A percentile compares a stretch with the other conserved stretches of the same genome.
Conservation (phyloP, 2,797 vertebrate genomes). For the Emydoidea blandingii region DNA sequence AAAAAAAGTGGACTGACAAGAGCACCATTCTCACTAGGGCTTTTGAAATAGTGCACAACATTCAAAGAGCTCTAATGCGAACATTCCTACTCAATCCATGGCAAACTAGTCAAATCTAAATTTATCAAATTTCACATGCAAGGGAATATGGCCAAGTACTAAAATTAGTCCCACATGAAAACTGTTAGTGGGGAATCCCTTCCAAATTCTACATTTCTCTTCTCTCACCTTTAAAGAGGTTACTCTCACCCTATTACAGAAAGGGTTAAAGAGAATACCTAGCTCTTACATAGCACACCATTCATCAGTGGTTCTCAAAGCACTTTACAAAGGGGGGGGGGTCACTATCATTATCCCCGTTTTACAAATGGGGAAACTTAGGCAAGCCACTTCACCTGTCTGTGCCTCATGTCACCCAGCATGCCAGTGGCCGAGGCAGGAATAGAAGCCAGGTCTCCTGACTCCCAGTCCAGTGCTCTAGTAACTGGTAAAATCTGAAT, state of each 20-base stretch:
- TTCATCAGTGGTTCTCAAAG: background rate
- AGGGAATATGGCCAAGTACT: slow-evolving; percentile 64
- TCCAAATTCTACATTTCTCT: slow-evolving; percentile 43
- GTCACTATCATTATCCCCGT: background rate
- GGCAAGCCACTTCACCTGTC: background rate
- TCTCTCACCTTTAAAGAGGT: slow-evolving; percentile 14
- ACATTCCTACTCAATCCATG: slow-evolving; percentile 58
- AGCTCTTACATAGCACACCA: background rate
- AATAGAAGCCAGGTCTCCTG: background rate
- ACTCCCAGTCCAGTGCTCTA: background rate
- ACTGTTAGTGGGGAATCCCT: background rate
- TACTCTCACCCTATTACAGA: background rate
- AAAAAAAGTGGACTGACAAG: slow-evolving; percentile 49
- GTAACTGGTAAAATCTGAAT: background rate
- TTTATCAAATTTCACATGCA: slow-evolving; percentile 65
- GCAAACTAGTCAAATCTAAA: slow-evolving; percentile 64
- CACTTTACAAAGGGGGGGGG: background rate
- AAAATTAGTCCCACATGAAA: slow-evolving; percentile 53
- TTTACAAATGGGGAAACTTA: background rate
- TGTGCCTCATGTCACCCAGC: background rate
- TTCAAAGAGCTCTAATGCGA: slow-evolving; percentile 46
- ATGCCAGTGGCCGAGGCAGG: background rate
- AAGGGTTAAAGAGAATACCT: background rate
- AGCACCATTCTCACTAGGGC: slow-evolving; percentile 59
- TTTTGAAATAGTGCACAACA: slow-evolving; percentile 56